phyloP scores from a whole-genome alignment of 2,797 vertebrate species.

The Lutjanus campechanus region DNA sequence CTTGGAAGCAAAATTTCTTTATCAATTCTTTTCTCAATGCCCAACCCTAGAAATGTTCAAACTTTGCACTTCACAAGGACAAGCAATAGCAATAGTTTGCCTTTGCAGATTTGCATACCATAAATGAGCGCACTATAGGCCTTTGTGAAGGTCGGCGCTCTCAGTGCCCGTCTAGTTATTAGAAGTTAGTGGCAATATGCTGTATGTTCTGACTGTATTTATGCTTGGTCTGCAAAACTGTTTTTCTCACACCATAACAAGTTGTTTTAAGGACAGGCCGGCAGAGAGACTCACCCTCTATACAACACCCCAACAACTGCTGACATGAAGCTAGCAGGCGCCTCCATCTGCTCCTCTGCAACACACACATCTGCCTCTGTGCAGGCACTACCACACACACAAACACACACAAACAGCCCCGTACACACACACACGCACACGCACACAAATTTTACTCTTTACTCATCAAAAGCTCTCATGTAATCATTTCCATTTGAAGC shows the following conservation, averaged over 20 bases:
- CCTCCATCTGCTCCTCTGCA: conserved; percentile 59
- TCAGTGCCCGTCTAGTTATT: too few species aligned
- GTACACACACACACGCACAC: conserved; percentile 39
- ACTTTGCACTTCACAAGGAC: too few species aligned
- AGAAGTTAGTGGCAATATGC: too few species aligned
- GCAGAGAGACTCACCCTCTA: conserved; percentile 74
- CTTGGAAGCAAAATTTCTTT: too few species aligned
- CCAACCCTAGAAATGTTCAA: too few species aligned
- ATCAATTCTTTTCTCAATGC: too few species aligned
- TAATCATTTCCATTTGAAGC: conserved; percentile 19
- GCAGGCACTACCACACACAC: conserved; percentile 47
- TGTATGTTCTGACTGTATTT: background rate
- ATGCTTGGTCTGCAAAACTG: background rate
- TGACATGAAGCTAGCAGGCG: conserved; percentile 72
- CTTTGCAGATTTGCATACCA: too few species aligned
- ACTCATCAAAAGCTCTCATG: conserved; percentile 8
- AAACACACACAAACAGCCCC: conserved; percentile 36
- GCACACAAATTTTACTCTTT: conserved; percentile 22
- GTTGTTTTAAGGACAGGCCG: conserved; percentile 26
- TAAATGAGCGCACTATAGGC: too few species aligned
- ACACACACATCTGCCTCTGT: conserved; percentile 61
- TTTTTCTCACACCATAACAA: background rate
- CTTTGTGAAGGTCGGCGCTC: too few species aligned
- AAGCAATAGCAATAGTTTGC: too few species aligned
- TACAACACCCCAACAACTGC: conserved; percentile 73